phyloP scores from a whole-genome alignment of 2,113 vertebrate genomes.

The Microtus montanus region DNA sequence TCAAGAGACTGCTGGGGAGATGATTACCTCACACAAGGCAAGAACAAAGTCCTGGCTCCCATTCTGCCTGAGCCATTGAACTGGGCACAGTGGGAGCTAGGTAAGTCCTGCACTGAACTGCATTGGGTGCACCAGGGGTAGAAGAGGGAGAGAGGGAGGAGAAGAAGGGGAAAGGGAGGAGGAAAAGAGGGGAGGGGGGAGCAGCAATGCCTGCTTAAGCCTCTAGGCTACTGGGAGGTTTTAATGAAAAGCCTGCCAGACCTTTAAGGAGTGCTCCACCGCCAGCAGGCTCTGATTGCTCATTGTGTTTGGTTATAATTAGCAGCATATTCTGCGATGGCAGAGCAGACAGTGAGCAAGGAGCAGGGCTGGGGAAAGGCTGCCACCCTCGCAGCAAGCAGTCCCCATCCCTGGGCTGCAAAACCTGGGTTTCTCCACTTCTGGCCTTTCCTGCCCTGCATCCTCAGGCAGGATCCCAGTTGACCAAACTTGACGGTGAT shows the following conservation, averaged over 20 bases:
- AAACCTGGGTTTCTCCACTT: neutral
- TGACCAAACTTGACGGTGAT: neutral
- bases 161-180: too few relatives aligned
- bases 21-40: slow-evolving; percentile 49
- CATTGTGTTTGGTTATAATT: slow-evolving; percentile 71
- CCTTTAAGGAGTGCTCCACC: neutral
- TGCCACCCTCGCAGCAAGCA: slow-evolving; percentile 43
- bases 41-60: slow-evolving; percentile 40
- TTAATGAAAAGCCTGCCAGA: slow-evolving; percentile 55
- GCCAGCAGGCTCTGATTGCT: slow-evolving; percentile 64
- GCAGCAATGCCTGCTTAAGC: neutral
- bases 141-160: neutral
- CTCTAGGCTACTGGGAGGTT: neutral
- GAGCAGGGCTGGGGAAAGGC: slow-evolving; percentile 38
- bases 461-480: neutral
- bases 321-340: slow-evolving; percentile 45
- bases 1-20: slow-evolving; percentile 7
- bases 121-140: neutral
- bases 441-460: neutral
- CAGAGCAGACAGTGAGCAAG: neutral
- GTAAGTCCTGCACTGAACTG: neutral
- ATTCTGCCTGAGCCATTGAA: neutral
- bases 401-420: neutral
- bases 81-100: neutral
- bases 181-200: neutral